phyloP scores from a whole-genome alignment of 2,113 vertebrate genomes.

The Lophura nycthemera region DNA sequence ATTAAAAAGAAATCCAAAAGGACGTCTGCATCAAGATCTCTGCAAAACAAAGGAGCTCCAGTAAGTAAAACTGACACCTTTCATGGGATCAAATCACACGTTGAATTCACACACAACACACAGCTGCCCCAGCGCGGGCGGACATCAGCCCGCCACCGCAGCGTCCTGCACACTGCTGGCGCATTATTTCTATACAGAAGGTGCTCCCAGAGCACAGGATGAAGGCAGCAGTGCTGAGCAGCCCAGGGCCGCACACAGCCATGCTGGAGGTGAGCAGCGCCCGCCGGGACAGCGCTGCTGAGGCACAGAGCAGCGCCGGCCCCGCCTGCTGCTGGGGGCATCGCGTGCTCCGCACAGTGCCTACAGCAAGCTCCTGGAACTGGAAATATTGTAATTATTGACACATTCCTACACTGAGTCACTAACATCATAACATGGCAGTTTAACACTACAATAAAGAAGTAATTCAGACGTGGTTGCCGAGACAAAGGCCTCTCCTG shows the following conservation, averaged over 20 bases:
- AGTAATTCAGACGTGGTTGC: conserved; percentile 28
- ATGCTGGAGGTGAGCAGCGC: background rate
- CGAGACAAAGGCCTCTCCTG: conserved; percentile 43
- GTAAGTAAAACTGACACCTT: conserved; percentile 84
- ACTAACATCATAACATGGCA: background rate
- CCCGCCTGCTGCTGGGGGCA: background rate
- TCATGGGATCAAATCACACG: conserved; percentile 56
- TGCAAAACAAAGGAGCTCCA: conserved; percentile 98
- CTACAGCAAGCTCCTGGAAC: background rate
- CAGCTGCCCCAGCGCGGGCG: no score
- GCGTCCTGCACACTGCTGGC: background rate
- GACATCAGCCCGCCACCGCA: no score
- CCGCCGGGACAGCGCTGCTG: no score
- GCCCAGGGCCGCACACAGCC: accelerated
- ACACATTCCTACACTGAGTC: conserved; percentile 60
- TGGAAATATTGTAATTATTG: conserved; percentile 54
- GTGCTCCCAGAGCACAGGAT: accelerated
- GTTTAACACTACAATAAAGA: conserved; percentile 18
- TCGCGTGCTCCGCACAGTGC: background rate
- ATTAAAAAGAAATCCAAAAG: conserved; percentile 99
- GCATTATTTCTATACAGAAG: background rate
- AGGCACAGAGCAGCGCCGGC: no score
- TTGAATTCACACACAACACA: conserved; percentile 20
- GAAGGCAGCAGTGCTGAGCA: accelerated
- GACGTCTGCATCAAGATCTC: conserved; percentile 94